Base-by-base conservation (phyloP, 2,113 vertebrate genomes). In the Laterallus jamaicensis region DNA sequence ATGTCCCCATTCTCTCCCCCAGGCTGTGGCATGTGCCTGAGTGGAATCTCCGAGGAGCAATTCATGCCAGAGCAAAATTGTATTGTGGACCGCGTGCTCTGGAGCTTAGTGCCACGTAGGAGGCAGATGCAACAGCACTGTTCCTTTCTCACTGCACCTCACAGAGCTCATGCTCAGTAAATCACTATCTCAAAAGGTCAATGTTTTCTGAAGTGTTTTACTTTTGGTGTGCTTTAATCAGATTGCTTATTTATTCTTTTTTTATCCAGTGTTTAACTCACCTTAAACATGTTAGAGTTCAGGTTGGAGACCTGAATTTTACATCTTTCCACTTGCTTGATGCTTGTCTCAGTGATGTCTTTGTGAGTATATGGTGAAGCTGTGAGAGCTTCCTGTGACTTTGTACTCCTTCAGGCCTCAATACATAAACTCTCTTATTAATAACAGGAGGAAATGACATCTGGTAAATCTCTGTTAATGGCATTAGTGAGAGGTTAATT, bases 21-120 rank as follows among this genome's bases (percentile, higher is more conserved):
- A 64, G 49, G 18, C 58, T 73, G 44, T 0, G 2, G 18, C 26
- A 6, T 71, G 40, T 39, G 12, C 15, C 15, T 35, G 22, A 79
- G 58, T 0, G 1, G 21, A 17, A 32, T 50, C 50, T 93, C 75
- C 55, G 68, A 70, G 63, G 40, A 83, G 11, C 22, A 37, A 55
- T 9, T 73, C 50, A 25, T 31, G 32, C 7, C 14, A 3, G 29
- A 28, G 18, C 18, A 90, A 74, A 63, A 76, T 13, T 2, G 0
- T 26, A 7, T 76, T 24, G 29, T 24, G 0, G 0, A 7, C 55
- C 0, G 0, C 16, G 25, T 0, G 0, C 62, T 76, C n/a, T 59
- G 40, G 66, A 88, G 28, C 28, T 60, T 11, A 28, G 37, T 29
- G 56, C 7, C 5, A 0, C 1, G 1, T 21, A 32, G 15, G 28